A percentile compares a stretch with the other conserved stretches of the same genome.
These are phyloP conservation scores for Drosophila paracracens DNA, from an alignment of 2,888 invertebrate genomes.

Conservation along the genomic window DNA sequence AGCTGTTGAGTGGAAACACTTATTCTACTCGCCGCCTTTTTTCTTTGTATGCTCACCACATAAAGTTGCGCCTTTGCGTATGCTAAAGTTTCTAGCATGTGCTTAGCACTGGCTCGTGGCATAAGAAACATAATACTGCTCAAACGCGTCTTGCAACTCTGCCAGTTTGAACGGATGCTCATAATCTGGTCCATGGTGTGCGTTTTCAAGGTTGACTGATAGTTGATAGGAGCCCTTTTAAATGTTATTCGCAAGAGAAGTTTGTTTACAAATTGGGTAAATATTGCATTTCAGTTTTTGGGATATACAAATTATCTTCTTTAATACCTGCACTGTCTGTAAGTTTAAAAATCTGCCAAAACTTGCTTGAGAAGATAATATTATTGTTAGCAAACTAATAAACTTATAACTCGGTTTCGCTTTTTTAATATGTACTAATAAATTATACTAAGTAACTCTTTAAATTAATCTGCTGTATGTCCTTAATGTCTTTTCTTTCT, in stretches of 20 bases:
- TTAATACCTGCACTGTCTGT: background rate
- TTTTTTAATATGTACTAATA: background rate
- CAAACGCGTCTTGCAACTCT: background rate
- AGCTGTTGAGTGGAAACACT: background rate
- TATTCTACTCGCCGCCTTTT: constrained; percentile 23
- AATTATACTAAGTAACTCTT: background rate
- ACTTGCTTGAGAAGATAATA: background rate
- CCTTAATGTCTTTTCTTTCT: background rate
- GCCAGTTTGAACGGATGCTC: constrained; percentile 3
- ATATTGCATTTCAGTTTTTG: background rate
- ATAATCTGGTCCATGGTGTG: background rate
- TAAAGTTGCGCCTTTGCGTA: constrained; percentile 39
- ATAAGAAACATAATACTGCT: constrained; percentile 3
- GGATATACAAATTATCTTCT: background rate
- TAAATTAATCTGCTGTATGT: background rate
- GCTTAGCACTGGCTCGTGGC: constrained; percentile 1
- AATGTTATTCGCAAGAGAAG: background rate
- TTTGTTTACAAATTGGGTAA: background rate
- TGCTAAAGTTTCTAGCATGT: constrained; percentile 22
- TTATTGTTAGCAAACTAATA: background rate
- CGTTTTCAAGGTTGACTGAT: constrained; percentile 7
- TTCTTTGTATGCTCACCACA: constrained; percentile 7
- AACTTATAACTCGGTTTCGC: background rate
- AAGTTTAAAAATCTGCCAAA: background rate
- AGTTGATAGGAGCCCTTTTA: background rate